Evolutionary conservation across 1,140 invertebrate species (phyloP).

Genomic region (Eriosoma lanigerum): DNA sequence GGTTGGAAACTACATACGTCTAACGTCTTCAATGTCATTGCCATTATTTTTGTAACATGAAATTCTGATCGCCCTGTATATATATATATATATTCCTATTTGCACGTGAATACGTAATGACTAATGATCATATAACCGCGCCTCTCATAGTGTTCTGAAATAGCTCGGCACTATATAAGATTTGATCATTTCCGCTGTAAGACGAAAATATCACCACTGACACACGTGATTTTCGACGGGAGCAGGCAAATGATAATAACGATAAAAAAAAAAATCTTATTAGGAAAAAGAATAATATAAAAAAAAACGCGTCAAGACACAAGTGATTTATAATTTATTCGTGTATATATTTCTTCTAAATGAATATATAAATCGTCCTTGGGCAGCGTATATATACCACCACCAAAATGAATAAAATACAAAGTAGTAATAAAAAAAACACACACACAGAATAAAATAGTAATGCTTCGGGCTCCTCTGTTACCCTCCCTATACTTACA

Average conservation of each 20-base stretch:
- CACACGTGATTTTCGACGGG: conserved; percentile 34
- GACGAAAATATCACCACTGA: conserved; percentile 5
- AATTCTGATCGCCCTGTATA: no score
- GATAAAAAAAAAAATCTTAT: conserved; percentile 20
- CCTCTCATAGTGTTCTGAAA: conserved; percentile 10
- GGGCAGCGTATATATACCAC: conserved; percentile 15
- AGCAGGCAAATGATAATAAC: not conserved
- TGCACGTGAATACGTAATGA: conserved; percentile 3
- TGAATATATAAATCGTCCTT: conserved; percentile 46
- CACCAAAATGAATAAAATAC: conserved; percentile 39
- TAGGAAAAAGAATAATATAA: conserved; percentile 24
- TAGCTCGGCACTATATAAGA: not conserved
- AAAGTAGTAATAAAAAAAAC: conserved; percentile 32
- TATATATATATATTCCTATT: conserved; percentile 11
- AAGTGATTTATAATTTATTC: conserved; percentile 49
- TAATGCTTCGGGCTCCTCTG: not conserved
- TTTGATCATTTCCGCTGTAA: conserved; percentile 12
- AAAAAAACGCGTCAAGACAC: conserved; percentile 44
- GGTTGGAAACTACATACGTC: no score
- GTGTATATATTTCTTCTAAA: conserved; percentile 32
- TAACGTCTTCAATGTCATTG: no score
- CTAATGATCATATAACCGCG: not conserved
- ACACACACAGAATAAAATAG: conserved; percentile 9
- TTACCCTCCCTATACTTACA: not conserved
- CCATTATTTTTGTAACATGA: no score